phyloP scores from a whole-genome alignment of 2,113 vertebrate species.

The Sapajus apella region DNA sequence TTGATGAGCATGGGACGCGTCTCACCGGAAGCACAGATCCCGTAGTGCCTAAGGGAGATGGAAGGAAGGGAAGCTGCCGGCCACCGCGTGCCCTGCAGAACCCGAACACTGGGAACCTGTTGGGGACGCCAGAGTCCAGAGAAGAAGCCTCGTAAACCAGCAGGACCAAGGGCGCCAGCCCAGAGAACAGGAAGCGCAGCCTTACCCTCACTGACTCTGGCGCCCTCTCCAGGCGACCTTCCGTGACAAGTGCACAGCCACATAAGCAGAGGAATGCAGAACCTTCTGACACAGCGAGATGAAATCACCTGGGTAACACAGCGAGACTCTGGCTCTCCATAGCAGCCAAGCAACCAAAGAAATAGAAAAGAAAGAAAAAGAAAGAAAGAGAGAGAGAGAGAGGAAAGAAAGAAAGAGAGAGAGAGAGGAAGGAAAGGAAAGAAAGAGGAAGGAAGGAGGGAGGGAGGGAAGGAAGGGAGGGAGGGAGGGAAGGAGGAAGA shows the following conservation, averaged over 20 bases:
- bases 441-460: fast-evolving
- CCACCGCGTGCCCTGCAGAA: neutral
- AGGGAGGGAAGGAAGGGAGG: fast-evolving
- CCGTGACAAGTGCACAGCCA: neutral
- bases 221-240: neutral
- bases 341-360: too few relatives aligned
- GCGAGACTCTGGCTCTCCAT: too few relatives aligned
- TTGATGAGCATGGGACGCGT: too few relatives aligned
- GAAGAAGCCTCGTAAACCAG: neutral
- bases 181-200: neutral
- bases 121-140: neutral
- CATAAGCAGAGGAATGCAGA: too few relatives aligned
- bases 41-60: too few relatives aligned
- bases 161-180: neutral
- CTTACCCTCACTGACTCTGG: neutral
- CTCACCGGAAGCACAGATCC: neutral
- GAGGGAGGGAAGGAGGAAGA: too few relatives aligned
- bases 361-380: too few relatives aligned
- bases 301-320: neutral
- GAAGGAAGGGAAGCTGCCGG: neutral
- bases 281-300: neutral
- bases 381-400: fast-evolving
- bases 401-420: too few relatives aligned
- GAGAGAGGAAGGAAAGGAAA: too few relatives aligned
- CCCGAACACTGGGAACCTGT: too few relatives aligned